Conservation (phyloP, 1,140 invertebrate species). For the Carposina sasakii region DNA sequence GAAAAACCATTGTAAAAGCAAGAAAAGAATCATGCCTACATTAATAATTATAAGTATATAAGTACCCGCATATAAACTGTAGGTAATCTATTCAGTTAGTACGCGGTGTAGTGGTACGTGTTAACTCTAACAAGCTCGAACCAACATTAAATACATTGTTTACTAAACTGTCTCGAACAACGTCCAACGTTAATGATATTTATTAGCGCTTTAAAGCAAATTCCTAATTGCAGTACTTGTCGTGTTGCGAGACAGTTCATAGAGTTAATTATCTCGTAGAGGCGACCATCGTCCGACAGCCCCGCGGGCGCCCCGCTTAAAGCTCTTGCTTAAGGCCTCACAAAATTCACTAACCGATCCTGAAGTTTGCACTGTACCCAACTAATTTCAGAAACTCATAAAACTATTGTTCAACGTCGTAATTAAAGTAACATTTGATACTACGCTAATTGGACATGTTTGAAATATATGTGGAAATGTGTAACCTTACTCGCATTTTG, state of each 20-base stretch:
- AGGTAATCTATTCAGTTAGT: too few species aligned
- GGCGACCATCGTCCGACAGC: conserved; percentile 42
- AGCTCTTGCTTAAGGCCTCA: conserved; percentile 43
- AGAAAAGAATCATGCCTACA: too few species aligned
- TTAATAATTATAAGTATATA: too few species aligned
- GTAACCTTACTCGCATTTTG: too few species aligned
- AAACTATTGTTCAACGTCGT: conserved; percentile 51
- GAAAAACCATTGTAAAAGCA: too few species aligned
- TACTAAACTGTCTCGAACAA: conserved; percentile 22
- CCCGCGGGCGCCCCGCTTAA: conserved; percentile 40
- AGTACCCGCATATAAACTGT: too few species aligned
- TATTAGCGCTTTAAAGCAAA: conserved; percentile 54
- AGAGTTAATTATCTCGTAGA: conserved; percentile 65
- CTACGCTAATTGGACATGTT: too few species aligned
- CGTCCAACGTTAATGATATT: conserved; percentile 39
- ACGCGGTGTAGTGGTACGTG: too few species aligned
- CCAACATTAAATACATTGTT: too few species aligned
- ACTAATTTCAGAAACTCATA: conserved; percentile 66
- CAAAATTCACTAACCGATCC: conserved; percentile 61
- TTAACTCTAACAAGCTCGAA: too few species aligned
- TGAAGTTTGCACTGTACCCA: conserved; percentile 59
- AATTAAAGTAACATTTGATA: conserved; percentile 32
- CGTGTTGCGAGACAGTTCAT: conserved; percentile 50
- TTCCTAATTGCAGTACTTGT: conserved; percentile 53
- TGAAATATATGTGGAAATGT: too few species aligned